Evolutionary conservation across 2,888 invertebrate genomes (phyloP).

Genomic region (Tricholauxania praeusta): DNA sequence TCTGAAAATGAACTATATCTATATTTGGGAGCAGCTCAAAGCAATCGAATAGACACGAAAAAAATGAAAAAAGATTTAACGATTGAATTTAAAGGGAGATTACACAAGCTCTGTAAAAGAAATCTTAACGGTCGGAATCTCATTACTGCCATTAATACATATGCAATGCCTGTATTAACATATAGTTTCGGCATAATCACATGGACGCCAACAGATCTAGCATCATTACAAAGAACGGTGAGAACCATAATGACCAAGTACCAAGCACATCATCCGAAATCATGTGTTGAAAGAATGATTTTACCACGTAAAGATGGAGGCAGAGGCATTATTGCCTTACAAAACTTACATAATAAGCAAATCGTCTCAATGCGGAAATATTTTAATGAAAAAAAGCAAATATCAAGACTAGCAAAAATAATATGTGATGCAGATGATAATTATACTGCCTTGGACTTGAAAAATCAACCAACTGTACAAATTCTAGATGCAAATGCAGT

Average conservation of each 20-base stretch:
- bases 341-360: slow-evolving; percentile 15
- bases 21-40: too few relatives aligned
- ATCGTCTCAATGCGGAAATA: slow-evolving; percentile 2
- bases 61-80: too few relatives aligned
- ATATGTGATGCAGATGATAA: slow-evolving; percentile 19
- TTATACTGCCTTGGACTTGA: slow-evolving; percentile 13
- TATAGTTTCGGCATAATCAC: too few relatives aligned
- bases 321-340: slow-evolving; percentile 14
- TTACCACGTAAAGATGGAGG: slow-evolving; percentile 11
- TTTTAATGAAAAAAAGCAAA: not conserved
- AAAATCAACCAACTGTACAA: not conserved
- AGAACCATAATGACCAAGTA: slow-evolving; percentile 15
- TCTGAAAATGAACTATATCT: too few relatives aligned
- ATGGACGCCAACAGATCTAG: not conserved
- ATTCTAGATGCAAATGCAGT: too few relatives aligned
- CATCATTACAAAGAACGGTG: slow-evolving; percentile 6
- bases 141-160: too few relatives aligned
- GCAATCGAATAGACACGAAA: too few relatives aligned
- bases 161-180: too few relatives aligned
- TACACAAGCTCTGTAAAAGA: too few relatives aligned
- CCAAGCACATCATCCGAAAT: slow-evolving; percentile 16
- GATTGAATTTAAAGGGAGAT: too few relatives aligned
- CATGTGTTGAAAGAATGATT: slow-evolving; percentile 22
- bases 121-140: too few relatives aligned
- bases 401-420: not conserved